These are phyloP conservation scores for Chaetoderma sp. DNA, from an alignment of 2,888 invertebrate genomes.

Conservation along the genomic window DNA sequence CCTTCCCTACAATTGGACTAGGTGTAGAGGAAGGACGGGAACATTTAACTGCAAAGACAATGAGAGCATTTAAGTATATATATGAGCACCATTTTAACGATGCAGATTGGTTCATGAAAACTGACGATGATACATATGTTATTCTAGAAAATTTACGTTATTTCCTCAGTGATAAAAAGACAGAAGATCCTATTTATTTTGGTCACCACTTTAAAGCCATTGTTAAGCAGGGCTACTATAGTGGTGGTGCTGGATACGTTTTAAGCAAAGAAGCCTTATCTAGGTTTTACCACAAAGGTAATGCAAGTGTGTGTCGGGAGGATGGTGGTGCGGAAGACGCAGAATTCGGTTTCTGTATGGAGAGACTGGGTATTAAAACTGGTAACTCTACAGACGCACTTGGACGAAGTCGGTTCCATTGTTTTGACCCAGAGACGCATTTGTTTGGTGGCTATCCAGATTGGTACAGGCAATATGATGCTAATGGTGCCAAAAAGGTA, in stretches of 20 bases:
- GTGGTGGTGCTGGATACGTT: conserved; percentile 83
- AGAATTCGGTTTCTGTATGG: conserved; percentile 61
- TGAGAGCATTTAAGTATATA: conserved; percentile 88
- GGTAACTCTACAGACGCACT: conserved; percentile 55
- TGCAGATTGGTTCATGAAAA: conserved; percentile 96
- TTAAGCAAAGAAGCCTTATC: conserved; percentile 84
- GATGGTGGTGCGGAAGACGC: conserved; percentile 64
- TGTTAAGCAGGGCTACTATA: conserved; percentile 69
- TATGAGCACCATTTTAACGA: conserved; percentile 83
- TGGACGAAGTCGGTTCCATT: conserved; percentile 62
- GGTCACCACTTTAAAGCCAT: conserved; percentile 63
- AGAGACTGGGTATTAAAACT: conserved; percentile 55
- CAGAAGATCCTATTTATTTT: conserved; percentile 86
- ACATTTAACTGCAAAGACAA: conserved; percentile 94
- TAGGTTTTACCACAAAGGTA: conserved; percentile 78
- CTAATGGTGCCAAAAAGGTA: conserved; percentile 58
- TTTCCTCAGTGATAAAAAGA: conserved; percentile 83
- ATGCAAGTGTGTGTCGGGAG: conserved; percentile 39
- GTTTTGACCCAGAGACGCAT: conserved; percentile 59
- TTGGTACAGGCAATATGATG: conserved; percentile 61
- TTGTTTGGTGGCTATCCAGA: conserved; percentile 55
- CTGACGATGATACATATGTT: conserved; percentile 97
- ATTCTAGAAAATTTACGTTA: conserved; percentile 93
- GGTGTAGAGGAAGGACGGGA: conserved; percentile 88
- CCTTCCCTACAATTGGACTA: conserved; percentile 77